A percentile compares a stretch with the other conserved stretches of the same genome.
These are phyloP conservation scores for Crioceris asparagi DNA, from an alignment of 2,888 invertebrate species.

Conservation along the genomic window DNA sequence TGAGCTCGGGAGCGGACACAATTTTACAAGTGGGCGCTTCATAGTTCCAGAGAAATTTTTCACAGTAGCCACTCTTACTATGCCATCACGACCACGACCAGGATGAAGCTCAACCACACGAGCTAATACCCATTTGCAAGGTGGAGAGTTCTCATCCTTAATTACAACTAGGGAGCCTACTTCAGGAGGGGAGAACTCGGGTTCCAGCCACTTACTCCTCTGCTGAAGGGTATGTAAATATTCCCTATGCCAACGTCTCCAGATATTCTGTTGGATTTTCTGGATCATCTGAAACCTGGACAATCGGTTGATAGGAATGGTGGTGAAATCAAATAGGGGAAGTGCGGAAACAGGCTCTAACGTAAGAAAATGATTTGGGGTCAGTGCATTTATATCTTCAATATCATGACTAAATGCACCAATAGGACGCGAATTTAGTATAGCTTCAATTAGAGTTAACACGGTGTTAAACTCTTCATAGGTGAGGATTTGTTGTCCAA, in stretches of 20 bases:
- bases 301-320: constrained; percentile 7
- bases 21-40: neutral
- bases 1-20: neutral
- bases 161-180: neutral
- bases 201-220: neutral
- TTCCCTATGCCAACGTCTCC: constrained; percentile 5
- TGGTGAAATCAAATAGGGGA: constrained; percentile 6
- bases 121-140: neutral
- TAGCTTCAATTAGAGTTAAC: constrained; percentile 19
- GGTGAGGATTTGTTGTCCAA: constrained; percentile 18
- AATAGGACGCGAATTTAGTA: constrained; percentile 23
- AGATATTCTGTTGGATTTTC: constrained; percentile 3
- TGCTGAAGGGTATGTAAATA: constrained; percentile 2
- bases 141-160: neutral
- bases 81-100: neutral
- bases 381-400: constrained; percentile 7
- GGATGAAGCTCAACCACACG: neutral
- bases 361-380: constrained; percentile 12
- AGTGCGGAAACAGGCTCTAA: constrained; percentile 7
- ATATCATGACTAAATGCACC: constrained; percentile 13
- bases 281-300: constrained; percentile 1
- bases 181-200: neutral
- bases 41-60: neutral
- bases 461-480: constrained; percentile 19
- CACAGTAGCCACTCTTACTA: neutral